Base-by-base conservation (phyloP, 2,113 vertebrate genomes). In the Vulpes ferrilata region DNA sequence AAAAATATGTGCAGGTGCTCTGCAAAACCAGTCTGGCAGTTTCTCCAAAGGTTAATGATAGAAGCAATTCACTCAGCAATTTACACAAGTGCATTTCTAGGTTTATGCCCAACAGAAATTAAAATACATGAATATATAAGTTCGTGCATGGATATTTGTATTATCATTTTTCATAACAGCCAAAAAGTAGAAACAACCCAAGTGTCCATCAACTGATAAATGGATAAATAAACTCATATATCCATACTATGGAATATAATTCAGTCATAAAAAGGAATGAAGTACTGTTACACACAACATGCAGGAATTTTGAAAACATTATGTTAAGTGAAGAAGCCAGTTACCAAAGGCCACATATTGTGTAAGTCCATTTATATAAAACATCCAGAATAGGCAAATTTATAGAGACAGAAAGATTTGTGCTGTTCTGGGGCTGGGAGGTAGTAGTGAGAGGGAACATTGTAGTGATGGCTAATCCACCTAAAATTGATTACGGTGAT, bases 141-240 rank as follows among this genome's bases (percentile, higher is more conserved):
- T 20, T 59, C 60, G 30, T 59, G 48, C 30, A 59, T 65, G 35
- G 65, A 67, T 76, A 35, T 73, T 74, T 57, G n/a, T 16, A 69
- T 81, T 51, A 73, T 73, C 35, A 64, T 69, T 91, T 60, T 38
- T 80, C 64, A 48, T 48, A 71, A 59, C 0, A 85, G 65, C 65
- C 43, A 35, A 81, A 82, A 90, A 35, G 11, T 48, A 38, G 32
- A 79, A 97, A 89, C n/a, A 95, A 59, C 43, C n/a, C 38, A 82
- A 67, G n/a, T 57, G 48, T 60, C 78, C 65, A 82, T 32, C 51
- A 81, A 62, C 35, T 53, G 30, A 73, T n/a, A 20, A 53, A 89
- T 5, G 30, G n/a, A 73, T 69, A 60, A 90, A 84, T 67, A 82
- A 87, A 90, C 19, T 57, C 13, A 8, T 53, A 43, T 48, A 27